Evolutionary conservation across 2,113 vertebrate genomes (phyloP).

Genomic region (Ornithorhynchus anatinus): DNA sequence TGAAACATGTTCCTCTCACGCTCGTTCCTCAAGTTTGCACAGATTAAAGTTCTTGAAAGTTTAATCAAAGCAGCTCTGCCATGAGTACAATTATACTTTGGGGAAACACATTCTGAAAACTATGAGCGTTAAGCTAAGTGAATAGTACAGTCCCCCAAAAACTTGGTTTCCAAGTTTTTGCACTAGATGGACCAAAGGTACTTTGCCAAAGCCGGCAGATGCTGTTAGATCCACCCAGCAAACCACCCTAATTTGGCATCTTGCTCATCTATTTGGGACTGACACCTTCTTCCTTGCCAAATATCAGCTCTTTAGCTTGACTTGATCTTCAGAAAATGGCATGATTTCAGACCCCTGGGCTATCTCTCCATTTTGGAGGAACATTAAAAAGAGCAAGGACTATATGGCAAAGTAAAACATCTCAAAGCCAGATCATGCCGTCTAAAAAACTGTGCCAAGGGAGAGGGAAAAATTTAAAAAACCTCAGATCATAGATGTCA

Average conservation of each 20-base stretch:
- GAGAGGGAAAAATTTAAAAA: neutral
- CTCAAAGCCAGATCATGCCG: neutral
- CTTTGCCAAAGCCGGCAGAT: neutral
- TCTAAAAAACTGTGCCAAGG: neutral
- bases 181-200: too few species aligned
- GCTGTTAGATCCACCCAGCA: neutral
- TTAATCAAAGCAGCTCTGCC: too few species aligned
- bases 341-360: constrained; percentile 15
- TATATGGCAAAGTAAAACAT: neutral
- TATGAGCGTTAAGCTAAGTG: neutral
- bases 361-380: neutral
- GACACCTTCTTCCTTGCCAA: neutral
- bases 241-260: neutral
- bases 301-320: neutral
- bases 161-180: neutral
- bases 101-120: neutral
- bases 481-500: neutral
- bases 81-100: fast-evolving
- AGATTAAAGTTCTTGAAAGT: neutral
- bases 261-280: neutral
- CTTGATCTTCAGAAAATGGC: constrained; percentile 2
- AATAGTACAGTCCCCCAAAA: neutral
- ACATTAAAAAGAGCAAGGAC: neutral
- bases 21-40: neutral
- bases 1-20: neutral